These are phyloP conservation scores for Zaprionus camerounensis DNA, from an alignment of 1,140 invertebrate genomes.

Conservation along the genomic window DNA sequence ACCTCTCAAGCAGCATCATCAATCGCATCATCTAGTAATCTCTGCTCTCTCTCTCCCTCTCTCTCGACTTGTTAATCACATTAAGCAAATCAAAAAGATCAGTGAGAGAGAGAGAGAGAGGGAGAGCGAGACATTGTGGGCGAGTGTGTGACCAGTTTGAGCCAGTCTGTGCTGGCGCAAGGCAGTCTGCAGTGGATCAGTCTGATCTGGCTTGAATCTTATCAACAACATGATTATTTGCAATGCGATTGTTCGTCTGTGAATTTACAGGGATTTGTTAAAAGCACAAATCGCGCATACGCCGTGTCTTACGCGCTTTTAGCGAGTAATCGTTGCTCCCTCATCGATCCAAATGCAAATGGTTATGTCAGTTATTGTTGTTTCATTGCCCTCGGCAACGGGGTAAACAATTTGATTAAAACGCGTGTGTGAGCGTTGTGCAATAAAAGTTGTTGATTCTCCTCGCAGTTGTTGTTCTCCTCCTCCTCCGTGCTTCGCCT, in stretches of 20 bases:
- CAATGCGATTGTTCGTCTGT: constrained; percentile 14
- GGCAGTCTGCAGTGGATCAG: constrained; percentile 49
- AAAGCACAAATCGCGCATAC: constrained; percentile 71
- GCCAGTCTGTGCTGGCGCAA: constrained; percentile 50
- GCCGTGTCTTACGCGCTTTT: constrained; percentile 66
- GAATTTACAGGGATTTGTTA: constrained; percentile 68
- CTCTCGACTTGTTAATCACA: neutral
- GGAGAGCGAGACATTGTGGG: neutral
- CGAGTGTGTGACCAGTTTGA: constrained; percentile 49
- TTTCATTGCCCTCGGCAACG: constrained; percentile 45
- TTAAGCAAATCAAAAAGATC: neutral
- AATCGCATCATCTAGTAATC: neutral
- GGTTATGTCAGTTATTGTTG: constrained; percentile 42
- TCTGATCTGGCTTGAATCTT: constrained; percentile 43
- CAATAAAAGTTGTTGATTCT: constrained; percentile 19
- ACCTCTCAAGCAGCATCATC: neutral
- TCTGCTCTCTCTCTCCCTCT: neutral
- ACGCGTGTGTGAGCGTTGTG: constrained; percentile 67
- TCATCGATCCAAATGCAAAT: neutral
- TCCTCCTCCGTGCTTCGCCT: constrained; percentile 1
- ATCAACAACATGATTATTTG: constrained; percentile 68
- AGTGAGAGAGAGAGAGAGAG: neutral
- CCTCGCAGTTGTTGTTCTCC: neutral
- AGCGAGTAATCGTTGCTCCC: constrained; percentile 43
- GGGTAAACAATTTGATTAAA: constrained; percentile 70